Base-by-base conservation (phyloP, 23 tunicate genomes). In the Trididemnum clinides region DNA sequence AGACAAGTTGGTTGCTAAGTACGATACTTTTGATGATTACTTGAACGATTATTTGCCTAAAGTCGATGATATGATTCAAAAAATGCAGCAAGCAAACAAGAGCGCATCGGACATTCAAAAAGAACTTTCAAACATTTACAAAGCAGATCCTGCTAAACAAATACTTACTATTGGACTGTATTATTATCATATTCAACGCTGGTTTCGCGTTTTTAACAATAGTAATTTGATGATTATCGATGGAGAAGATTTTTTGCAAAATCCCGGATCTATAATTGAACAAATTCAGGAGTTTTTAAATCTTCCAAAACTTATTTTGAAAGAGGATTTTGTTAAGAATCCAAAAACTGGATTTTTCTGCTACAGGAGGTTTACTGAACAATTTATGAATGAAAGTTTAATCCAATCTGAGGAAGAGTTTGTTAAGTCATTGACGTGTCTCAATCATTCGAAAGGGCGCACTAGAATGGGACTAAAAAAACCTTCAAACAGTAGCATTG, bases 261-360 rank as follows among this genome's bases (percentile, higher is more conserved):
- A 64, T 30, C 84, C 90, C 12, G 90, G 90, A 44, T 5, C 54
- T 33, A 39, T 86, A 19, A 57, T 86, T 4, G 90, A 86, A 44
- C 23, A 86, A 64, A 30, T 86, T 2, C 90, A 78, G 64, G 85
- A 64, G 18, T 86, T 78, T 65, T 12, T 86, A 12, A 85, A 69
- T 10, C 49, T 86, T 1, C 90, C 90, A 64, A 86, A 86, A 59
- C 77, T 86, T 39, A 0, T 86, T 18, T 32, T 37, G n/a, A n/a
- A 78, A 33, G 78, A 78, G 31, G 90, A 86, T 44, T 86, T 78
- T 65, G 90, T 86, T 5, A 36, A 39, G n/a, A 28, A 80, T 78
- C 90, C 85, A 10, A 21, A 38, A 21, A 78, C 84, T 1, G 84
- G 78, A 0, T 78, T 78, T 78, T 86, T 19, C 49, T 86, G 90